phyloP scores from a whole-genome alignment of 1,140 invertebrate genomes.

The Varroa destructor region DNA sequence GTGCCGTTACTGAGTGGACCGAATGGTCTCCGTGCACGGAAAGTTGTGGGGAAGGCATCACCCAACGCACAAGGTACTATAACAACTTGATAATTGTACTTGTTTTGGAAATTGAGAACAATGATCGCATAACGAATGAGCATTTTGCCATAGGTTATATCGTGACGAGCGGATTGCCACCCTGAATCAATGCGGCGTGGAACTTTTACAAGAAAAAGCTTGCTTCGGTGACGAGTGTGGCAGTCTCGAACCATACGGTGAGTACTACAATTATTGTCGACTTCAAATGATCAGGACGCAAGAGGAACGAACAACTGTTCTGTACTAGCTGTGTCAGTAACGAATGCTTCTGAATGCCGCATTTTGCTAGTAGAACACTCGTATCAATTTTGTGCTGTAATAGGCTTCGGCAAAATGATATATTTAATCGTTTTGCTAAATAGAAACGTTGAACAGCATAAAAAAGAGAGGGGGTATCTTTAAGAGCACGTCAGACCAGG shows the following conservation, averaged over 20 bases:
- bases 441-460: too few relatives aligned
- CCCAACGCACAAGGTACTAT: slow-evolving; percentile 43
- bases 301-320: too few relatives aligned
- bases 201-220: background rate
- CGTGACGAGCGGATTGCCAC: slow-evolving; percentile 1
- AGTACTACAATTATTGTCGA: background rate
- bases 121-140: background rate
- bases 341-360: too few relatives aligned
- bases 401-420: too few relatives aligned
- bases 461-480: too few relatives aligned
- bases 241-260: background rate
- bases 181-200: background rate
- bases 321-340: too few relatives aligned
- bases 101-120: too few relatives aligned
- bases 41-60: slow-evolving; percentile 47
- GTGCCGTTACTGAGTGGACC: slow-evolving; percentile 42
- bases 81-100: slow-evolving; percentile 7
- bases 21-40: slow-evolving; percentile 49
- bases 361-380: too few relatives aligned
- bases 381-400: too few relatives aligned
- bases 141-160: background rate
- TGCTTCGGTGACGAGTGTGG: slow-evolving; percentile 4
- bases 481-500: too few relatives aligned
- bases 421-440: too few relatives aligned
- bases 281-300: too few relatives aligned